A percentile compares a stretch with the other conserved stretches of the same genome.
phyloP scores from a whole-genome alignment of 2,888 invertebrate genomes.

The Salpingus planirostris region DNA sequence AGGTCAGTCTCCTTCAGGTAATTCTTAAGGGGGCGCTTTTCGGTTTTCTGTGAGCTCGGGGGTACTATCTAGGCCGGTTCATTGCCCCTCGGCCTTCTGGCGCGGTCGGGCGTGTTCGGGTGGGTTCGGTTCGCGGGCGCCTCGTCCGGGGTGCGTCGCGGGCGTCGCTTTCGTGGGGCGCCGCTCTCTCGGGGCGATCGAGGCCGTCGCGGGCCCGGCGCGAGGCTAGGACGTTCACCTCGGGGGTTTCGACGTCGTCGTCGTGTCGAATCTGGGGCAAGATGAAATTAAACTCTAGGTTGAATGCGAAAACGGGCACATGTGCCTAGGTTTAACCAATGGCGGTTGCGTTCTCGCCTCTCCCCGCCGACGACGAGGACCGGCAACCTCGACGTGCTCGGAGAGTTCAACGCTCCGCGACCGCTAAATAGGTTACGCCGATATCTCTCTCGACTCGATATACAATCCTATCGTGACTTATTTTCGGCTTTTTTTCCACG shows the following conservation, averaged over 20 bases:
- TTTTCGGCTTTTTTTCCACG: too few relatives aligned
- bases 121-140: slow-evolving; percentile 50
- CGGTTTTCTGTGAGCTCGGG: slow-evolving; percentile 2
- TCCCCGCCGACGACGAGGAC: too few relatives aligned
- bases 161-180: too few relatives aligned
- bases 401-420: slow-evolving; percentile 39
- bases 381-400: slow-evolving; percentile 37
- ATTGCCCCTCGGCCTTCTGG: slow-evolving; percentile 52
- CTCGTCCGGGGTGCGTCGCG: slow-evolving; percentile 43
- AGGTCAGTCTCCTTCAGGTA: too few relatives aligned
- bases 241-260: slow-evolving; percentile 29
- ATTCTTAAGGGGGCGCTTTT: too few relatives aligned
- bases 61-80: slow-evolving; percentile 45
- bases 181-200: too few relatives aligned
- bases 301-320: slow-evolving; percentile 40
- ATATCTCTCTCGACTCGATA: too few relatives aligned
- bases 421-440: slow-evolving; percentile 43
- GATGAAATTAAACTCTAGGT: slow-evolving; percentile 52
- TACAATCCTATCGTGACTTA: too few relatives aligned
- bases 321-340: slow-evolving; percentile 36
- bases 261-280: slow-evolving; percentile 52
- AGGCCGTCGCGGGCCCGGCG: slow-evolving; percentile 40
- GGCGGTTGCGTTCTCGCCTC: slow-evolving; percentile 17
- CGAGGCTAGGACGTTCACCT: slow-evolving; percentile 55
- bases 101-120: slow-evolving; percentile 39